These are phyloP conservation scores for Napeogenes inachia DNA, from an alignment of 2,888 invertebrate genomes.

Conservation along the genomic window DNA sequence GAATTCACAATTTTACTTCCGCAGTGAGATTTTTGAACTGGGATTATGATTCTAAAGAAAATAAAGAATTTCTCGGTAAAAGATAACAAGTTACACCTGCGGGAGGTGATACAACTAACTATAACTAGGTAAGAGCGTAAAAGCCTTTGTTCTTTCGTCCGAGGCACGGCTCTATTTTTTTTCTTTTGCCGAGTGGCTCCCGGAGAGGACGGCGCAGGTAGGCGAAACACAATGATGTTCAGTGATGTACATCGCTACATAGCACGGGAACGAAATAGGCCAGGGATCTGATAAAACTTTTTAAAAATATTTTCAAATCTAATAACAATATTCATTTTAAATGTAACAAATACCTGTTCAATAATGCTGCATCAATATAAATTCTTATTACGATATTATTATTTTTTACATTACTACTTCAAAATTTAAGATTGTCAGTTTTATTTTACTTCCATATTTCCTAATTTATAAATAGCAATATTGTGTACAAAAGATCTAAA, in stretches of 20 bases:
- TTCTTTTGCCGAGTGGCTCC: constrained; percentile 66
- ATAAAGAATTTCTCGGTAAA: constrained; percentile 59
- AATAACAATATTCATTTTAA: no score
- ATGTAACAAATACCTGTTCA: no score
- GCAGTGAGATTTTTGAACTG: constrained; percentile 46
- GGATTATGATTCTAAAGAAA: constrained; percentile 47
- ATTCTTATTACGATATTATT: no score
- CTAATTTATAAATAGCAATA: no score
- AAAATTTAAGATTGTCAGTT: no score
- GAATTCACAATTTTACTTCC: constrained; percentile 38
- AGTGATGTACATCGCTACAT: constrained; percentile 16
- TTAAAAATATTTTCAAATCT: no score
- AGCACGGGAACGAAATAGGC: constrained; percentile 8
- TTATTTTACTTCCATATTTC: no score
- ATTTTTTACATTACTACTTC: no score
- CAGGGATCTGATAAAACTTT: not conserved
- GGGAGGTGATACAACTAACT: constrained; percentile 56
- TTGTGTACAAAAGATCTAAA: no score
- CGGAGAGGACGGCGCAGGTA: constrained; percentile 64
- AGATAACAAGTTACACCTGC: constrained; percentile 73
- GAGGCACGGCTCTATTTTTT: constrained; percentile 64
- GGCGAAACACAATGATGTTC: constrained; percentile 46
- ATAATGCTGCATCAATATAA: no score
- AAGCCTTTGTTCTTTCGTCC: constrained; percentile 70
- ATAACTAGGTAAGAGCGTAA: constrained; percentile 63